Evolutionary conservation across 2,797 vertebrate species (phyloP).

Genomic region (Brachyalestes nurse): DNA sequence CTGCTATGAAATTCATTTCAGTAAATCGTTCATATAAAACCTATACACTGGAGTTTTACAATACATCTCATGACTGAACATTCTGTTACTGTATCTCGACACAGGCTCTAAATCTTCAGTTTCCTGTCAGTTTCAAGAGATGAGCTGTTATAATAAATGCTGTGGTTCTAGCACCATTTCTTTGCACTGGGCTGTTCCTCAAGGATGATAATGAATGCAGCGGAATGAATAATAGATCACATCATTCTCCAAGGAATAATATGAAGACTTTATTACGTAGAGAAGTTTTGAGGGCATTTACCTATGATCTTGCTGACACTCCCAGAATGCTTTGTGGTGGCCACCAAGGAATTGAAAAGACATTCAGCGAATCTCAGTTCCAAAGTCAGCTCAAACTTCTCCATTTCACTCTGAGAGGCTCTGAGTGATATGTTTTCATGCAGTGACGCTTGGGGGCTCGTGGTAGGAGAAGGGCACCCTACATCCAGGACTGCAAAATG

Average conservation of each 20-base stretch:
- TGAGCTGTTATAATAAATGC: conserved; percentile 66
- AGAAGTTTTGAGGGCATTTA: conserved; percentile 59
- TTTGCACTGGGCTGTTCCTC: conserved; percentile 57
- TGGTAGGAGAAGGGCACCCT: not conserved
- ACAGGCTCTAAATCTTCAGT: conserved; percentile 46
- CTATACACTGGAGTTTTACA: not conserved
- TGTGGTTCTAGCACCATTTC: conserved; percentile 58
- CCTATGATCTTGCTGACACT: conserved; percentile 59
- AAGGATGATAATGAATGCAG: conserved; percentile 71
- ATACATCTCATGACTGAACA: conserved; percentile 20
- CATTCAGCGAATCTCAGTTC: conserved; percentile 55
- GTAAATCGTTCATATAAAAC: no score
- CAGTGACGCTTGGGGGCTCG: not conserved
- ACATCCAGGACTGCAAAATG: no score
- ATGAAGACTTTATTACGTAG: conserved; percentile 59
- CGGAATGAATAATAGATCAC: conserved; percentile 72
- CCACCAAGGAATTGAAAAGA: conserved; percentile 39
- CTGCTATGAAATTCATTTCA: no score
- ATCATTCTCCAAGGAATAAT: conserved; percentile 62
- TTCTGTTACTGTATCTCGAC: conserved; percentile 8
- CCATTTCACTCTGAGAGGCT: not conserved
- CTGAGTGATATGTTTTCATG: not conserved
- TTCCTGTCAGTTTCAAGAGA: conserved; percentile 27
- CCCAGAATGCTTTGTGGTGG: conserved; percentile 48
- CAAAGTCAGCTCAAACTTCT: not conserved